These are phyloP conservation scores for Tamandua tetradactyla DNA, from an alignment of 2,797 vertebrate genomes.

Conservation along the genomic window DNA sequence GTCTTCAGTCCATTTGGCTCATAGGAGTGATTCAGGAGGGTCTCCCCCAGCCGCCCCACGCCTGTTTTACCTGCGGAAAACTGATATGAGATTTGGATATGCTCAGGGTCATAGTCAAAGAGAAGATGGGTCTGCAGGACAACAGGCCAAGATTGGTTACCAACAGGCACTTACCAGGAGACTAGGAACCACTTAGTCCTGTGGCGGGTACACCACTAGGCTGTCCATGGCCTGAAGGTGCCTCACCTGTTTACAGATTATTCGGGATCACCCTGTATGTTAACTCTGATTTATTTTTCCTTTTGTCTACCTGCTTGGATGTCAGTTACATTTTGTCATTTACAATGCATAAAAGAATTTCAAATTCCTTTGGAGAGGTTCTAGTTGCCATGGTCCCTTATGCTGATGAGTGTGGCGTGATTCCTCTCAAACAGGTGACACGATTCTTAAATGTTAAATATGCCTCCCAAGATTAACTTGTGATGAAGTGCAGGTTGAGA, in stretches of 20 bases:
- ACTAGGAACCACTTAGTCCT: neutral
- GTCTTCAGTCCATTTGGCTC: neutral
- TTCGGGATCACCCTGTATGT: too few species aligned
- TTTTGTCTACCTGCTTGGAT: neutral
- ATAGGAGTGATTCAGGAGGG: neutral
- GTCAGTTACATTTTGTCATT: neutral
- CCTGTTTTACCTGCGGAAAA: fast-evolving
- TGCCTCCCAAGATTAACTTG: neutral
- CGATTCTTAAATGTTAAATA: conserved; percentile 39
- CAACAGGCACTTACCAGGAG: neutral
- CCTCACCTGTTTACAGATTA: neutral
- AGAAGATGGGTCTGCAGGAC: neutral
- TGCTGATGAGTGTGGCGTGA: neutral
- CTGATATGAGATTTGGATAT: neutral
- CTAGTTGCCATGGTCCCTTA: neutral
- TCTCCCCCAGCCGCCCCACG: too few species aligned
- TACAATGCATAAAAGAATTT: neutral
- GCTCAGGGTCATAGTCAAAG: fast-evolving
- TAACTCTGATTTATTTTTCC: neutral
- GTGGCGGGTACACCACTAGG: fast-evolving
- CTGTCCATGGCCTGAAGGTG: fast-evolving
- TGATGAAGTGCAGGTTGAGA: conserved; percentile 53
- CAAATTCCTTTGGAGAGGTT: conserved; percentile 24
- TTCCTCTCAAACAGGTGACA: neutral
- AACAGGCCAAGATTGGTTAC: neutral